Conservation (phyloP, 1,140 invertebrate genomes). For the Whitmania pigra region DNA sequence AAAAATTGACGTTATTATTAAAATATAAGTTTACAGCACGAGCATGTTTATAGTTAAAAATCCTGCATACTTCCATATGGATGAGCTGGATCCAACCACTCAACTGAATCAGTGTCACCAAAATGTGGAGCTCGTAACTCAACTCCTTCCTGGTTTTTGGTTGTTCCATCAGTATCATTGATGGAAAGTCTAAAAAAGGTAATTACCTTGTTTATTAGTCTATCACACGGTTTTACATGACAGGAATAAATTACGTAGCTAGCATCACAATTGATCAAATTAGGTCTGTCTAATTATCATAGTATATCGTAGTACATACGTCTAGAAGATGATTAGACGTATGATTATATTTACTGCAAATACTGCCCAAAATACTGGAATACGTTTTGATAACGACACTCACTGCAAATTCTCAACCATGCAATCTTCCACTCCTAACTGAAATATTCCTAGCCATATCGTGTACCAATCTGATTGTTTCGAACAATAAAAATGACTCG, state of each 20-base stretch:
- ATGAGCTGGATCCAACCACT: slow-evolving; percentile 78
- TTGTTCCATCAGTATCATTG: slow-evolving; percentile 43
- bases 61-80: slow-evolving; percentile 45
- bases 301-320: no score
- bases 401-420: slow-evolving; percentile 85
- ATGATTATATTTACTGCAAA: neutral
- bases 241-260: no score
- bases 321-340: no score
- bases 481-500: slow-evolving; percentile 57
- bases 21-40: no score
- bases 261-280: no score
- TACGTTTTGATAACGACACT: neutral
- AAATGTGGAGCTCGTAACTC: slow-evolving; percentile 76
- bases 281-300: no score
- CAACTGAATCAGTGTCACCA: slow-evolving; percentile 62
- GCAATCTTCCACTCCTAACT: slow-evolving; percentile 84
- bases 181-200: no score
- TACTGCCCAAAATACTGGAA: neutral
- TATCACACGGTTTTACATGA: no score
- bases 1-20: no score
- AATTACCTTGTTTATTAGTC: no score
- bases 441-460: slow-evolving; percentile 61
- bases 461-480: slow-evolving; percentile 65
- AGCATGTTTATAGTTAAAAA: no score
- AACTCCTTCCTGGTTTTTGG: slow-evolving; percentile 73